Evolutionary conservation across 2,888 invertebrate genomes (phyloP).

Genomic region (Nomada hirtipes): DNA sequence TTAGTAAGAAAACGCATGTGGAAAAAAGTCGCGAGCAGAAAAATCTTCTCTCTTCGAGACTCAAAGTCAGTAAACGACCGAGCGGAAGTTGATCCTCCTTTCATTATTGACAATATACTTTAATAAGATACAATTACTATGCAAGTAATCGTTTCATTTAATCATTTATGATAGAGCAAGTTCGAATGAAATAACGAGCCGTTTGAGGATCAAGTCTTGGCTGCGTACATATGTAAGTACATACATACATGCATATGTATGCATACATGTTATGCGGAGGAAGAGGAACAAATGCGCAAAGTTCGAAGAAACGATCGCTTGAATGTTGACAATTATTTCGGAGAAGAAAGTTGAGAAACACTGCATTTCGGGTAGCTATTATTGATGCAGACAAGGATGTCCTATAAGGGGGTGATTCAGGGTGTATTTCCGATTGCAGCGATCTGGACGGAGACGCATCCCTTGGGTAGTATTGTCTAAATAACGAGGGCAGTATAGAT

Average conservation of each 20-base stretch:
- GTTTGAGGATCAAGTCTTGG: constrained; percentile 29
- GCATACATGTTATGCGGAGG: background rate
- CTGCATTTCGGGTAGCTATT: constrained; percentile 71
- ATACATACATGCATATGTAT: no score
- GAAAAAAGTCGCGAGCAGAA: background rate
- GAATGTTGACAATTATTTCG: background rate
- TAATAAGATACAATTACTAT: constrained; percentile 25
- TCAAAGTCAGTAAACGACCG: no score
- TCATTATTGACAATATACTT: constrained; percentile 6
- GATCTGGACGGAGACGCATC: constrained; percentile 53
- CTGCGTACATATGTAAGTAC: background rate
- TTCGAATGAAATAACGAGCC: constrained; percentile 57
- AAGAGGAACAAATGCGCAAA: background rate
- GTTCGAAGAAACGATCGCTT: no score
- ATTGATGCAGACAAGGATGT: constrained; percentile 74
- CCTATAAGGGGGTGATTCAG: constrained; percentile 65
- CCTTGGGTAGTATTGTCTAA: constrained; percentile 31
- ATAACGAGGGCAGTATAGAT: constrained; percentile 55
- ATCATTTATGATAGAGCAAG: constrained; percentile 39
- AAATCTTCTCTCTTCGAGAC: background rate
- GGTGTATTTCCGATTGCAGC: constrained; percentile 70
- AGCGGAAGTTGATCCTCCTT: constrained; percentile 5
- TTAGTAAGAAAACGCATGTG: background rate
- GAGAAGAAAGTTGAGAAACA: constrained; percentile 68
- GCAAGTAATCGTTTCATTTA: constrained; percentile 47